Evolutionary conservation across 2,797 vertebrate genomes (phyloP).

Genomic region (Fistularia commersonii): DNA sequence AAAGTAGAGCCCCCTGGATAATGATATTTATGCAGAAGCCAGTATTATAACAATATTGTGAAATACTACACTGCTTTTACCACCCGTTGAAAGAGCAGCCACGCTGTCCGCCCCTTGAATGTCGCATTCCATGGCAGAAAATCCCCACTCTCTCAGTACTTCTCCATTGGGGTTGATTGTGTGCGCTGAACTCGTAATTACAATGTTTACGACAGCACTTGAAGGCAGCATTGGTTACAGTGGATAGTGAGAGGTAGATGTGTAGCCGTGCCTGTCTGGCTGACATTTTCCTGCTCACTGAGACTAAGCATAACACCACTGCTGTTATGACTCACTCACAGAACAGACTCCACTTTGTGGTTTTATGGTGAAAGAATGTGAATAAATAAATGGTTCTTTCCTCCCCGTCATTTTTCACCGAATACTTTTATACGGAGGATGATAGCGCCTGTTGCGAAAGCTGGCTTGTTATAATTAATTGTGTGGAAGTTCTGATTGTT

Average conservation of each 20-base stretch:
- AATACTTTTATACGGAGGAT: constrained; percentile 27
- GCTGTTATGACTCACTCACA: constrained; percentile 71
- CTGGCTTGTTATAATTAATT: constrained; percentile 11
- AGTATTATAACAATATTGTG: constrained; percentile 29
- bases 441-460: constrained; percentile 35
- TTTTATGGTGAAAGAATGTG: constrained; percentile 71
- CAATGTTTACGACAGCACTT: constrained; percentile 63
- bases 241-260: constrained; percentile 53
- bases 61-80: constrained; percentile 37
- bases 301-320: constrained; percentile 73
- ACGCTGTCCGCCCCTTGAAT: constrained; percentile 44
- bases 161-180: constrained; percentile 44
- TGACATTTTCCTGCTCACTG: constrained; percentile 70
- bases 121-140: constrained; percentile 59
- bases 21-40: constrained; percentile 11
- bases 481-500: constrained; percentile 8
- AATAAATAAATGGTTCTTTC: constrained; percentile 55
- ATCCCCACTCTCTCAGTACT: constrained; percentile 42
- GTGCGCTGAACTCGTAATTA: constrained; percentile 64
- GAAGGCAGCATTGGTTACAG: constrained; percentile 56
- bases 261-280: constrained; percentile 64
- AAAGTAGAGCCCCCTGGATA: too few relatives aligned
- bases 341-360: constrained; percentile 76
- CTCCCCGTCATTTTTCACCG: constrained; percentile 32
- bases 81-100: constrained; percentile 33